Base-by-base conservation (phyloP, 2,888 invertebrate species). In the Drosophila quinaria region DNA sequence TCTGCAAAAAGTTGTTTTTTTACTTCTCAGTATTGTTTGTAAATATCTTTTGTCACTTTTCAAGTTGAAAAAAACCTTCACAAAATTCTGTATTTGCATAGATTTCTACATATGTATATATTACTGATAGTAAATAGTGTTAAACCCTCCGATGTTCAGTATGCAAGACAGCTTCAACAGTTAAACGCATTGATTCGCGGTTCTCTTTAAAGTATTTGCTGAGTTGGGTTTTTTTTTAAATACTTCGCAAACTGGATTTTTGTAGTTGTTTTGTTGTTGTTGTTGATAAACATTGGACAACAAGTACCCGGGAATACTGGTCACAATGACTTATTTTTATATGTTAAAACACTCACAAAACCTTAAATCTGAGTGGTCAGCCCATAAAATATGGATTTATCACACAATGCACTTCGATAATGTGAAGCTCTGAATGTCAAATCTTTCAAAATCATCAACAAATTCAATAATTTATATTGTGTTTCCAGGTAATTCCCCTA, bases 81-180 rank as follows among this genome's bases (percentile, higher is more conserved):
- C 55, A 62, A 35, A n/a, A 35, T 33, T 35, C 50, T 22, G 22
- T 55, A 44, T 55, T 44, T 55, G 15, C n/a, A 44, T 44, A 35
- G 39, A 19, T 46, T 37, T 47, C 10, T 44, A 35, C 13, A 61
- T 46, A 35, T 15, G 37, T n/a, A n/a, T 29, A 22, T 31, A 50
- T 42, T 44, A 39, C 46, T 51, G 37, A 42, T 70, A 35, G 44
- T 39, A 46, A 50, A 37, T n/a, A 29, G 11, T 37, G 44, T 35
- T 41, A 56, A 42, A 19, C 39, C 46, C 61, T 46, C 13, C n/a
- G 46, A 44, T 55, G 56, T 69, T 75, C 46, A 49, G 58, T 64
- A 76, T 76, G 80, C 80, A 76, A 62, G 55, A 35, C 39, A 61
- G 74, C 22, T 75, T 52, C 49, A 74, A 76, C 76, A 76, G 80